phyloP scores from a whole-genome alignment of 2,888 invertebrate genomes.

The Noctua janthe region DNA sequence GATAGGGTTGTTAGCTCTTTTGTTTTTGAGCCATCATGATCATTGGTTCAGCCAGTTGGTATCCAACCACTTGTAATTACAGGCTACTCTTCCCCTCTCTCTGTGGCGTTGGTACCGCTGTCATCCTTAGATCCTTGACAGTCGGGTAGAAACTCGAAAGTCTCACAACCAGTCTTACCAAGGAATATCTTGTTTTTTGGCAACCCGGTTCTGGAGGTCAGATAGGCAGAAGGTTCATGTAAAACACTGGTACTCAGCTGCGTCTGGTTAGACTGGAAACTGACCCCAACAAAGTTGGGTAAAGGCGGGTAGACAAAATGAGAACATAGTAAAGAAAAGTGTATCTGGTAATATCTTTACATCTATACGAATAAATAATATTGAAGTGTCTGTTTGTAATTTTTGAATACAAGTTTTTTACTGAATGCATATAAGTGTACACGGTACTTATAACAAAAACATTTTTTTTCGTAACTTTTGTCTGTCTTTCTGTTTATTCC shows the following conservation, averaged over 20 bases:
- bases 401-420: too few species aligned
- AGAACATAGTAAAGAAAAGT: background rate
- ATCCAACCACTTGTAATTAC: background rate
- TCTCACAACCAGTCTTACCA: background rate
- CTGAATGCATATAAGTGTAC: too few species aligned
- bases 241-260: background rate
- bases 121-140: background rate
- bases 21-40: conserved; percentile 17
- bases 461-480: too few species aligned
- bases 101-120: background rate
- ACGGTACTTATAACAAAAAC: too few species aligned
- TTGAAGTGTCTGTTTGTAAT: too few species aligned
- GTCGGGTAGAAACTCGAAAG: background rate
- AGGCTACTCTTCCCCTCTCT: background rate
- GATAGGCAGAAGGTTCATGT: background rate
- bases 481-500: too few species aligned
- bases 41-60: background rate
- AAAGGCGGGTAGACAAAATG: background rate
- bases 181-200: background rate
- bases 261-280: background rate
- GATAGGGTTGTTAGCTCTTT: conserved; percentile 52
- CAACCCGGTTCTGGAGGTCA: background rate
- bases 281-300: background rate
- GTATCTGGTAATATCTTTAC: background rate
- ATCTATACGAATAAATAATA: background rate